These are phyloP conservation scores for Chaunax sp. DNA, from an alignment of 2,797 vertebrate genomes.

Conservation along the genomic window DNA sequence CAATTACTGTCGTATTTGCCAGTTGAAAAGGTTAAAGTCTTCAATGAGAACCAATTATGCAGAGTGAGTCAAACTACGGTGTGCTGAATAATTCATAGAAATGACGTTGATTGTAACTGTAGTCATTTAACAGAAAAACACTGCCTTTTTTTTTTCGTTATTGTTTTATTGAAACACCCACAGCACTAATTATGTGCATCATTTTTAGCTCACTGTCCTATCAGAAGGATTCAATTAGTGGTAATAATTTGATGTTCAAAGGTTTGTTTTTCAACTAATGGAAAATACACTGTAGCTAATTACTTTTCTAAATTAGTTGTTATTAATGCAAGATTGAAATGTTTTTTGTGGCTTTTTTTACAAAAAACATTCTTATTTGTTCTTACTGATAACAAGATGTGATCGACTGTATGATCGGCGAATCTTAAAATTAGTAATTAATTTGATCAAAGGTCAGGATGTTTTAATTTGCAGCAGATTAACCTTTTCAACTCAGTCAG, in stretches of 20 bases:
- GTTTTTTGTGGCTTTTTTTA: not conserved
- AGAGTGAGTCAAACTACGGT: slow-evolving; percentile 33
- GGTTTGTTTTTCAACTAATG: slow-evolving; percentile 10
- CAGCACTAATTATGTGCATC: not conserved
- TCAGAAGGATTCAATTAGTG: not conserved
- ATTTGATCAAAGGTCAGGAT: not conserved
- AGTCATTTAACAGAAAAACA: slow-evolving; percentile 31
- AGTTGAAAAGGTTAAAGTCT: slow-evolving; percentile 64
- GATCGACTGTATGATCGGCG: not conserved
- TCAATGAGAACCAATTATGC: slow-evolving; percentile 51
- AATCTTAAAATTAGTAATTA: not conserved
- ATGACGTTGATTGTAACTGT: slow-evolving; percentile 33
- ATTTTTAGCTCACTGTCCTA: slow-evolving; percentile 8
- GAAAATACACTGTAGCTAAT: slow-evolving; percentile 7
- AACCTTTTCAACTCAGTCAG: not conserved
- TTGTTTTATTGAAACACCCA: slow-evolving; percentile 9
- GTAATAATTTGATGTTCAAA: slow-evolving; percentile 1
- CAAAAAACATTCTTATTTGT: too few species aligned
- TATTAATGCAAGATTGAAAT: not conserved
- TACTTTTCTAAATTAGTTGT: not conserved
- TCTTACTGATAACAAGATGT: too few species aligned
- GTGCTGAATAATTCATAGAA: slow-evolving; percentile 50
- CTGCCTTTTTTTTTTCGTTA: slow-evolving; percentile 15
- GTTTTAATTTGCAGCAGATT: slow-evolving; percentile 1
- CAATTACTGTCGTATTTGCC: slow-evolving; percentile 58